These are phyloP conservation scores for Tethea ocularis DNA, from an alignment of 2,888 invertebrate genomes.

Conservation along the genomic window DNA sequence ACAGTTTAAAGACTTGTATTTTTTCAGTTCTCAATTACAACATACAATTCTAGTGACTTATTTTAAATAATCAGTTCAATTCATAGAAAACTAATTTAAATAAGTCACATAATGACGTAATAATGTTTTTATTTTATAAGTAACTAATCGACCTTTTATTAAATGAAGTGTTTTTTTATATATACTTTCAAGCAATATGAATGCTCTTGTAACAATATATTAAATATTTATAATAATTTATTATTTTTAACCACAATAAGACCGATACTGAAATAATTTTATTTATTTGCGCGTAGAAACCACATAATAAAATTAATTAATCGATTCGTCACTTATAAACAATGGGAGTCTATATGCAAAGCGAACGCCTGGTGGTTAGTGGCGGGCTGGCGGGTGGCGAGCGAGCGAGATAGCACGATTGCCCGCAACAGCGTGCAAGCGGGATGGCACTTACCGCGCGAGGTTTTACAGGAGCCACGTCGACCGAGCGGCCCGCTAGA, in stretches of 20 bases:
- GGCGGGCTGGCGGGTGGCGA: slow-evolving; percentile 20
- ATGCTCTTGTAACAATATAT: too few relatives aligned
- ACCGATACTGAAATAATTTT: too few relatives aligned
- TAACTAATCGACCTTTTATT: neutral
- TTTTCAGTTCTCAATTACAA: neutral
- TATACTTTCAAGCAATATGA: too few relatives aligned
- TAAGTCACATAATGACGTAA: neutral
- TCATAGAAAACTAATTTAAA: neutral
- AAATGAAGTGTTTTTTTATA: neutral
- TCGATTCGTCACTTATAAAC: slow-evolving; percentile 27
- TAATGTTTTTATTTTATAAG: neutral
- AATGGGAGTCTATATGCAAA: slow-evolving; percentile 32
- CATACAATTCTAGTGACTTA: neutral
- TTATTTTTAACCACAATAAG: too few relatives aligned
- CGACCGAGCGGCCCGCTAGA: slow-evolving; percentile 88
- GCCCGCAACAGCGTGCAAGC: slow-evolving; percentile 21
- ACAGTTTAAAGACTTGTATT: too few relatives aligned
- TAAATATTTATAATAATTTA: too few relatives aligned
- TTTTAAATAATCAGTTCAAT: neutral
- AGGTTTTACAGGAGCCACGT: slow-evolving; percentile 94
- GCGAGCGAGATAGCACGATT: slow-evolving; percentile 31
- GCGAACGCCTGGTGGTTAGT: slow-evolving; percentile 47
- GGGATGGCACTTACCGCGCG: slow-evolving; percentile 87
- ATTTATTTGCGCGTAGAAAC: too few relatives aligned
- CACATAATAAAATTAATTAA: too few relatives aligned